Percentiles rank a stretch among this genome's conserved stretches.
phyloP scores from a whole-genome alignment of 2,113 vertebrate species.

The Dipodomys spectabilis region DNA sequence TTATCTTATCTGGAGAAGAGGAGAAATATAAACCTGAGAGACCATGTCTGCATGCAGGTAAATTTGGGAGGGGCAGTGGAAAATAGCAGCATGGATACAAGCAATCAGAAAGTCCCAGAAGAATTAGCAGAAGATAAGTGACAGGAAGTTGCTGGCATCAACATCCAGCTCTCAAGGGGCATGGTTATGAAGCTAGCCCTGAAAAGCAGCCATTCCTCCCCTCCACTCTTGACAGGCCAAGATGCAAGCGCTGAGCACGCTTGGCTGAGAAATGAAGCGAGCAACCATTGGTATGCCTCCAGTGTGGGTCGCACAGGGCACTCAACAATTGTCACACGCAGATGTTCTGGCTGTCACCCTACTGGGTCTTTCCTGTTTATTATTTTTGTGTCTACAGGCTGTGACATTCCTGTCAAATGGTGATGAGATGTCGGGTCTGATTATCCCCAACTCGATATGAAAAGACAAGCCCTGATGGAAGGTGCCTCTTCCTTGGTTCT shows the following conservation, averaged over 20 bases:
- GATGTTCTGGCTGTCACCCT: constrained; percentile 57
- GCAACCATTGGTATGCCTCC: rapidly evolving
- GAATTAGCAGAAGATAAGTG: not conserved
- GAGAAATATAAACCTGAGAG: not conserved
- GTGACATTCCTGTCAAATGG: constrained; percentile 45
- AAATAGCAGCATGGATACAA: not conserved
- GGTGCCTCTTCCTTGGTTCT: constrained; percentile 56
- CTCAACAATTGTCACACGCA: not conserved
- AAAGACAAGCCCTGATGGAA: constrained; percentile 76
- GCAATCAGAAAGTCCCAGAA: not conserved
- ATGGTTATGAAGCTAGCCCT: too few relatives aligned
- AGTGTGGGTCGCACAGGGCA: not conserved
- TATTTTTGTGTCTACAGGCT: constrained; percentile 69
- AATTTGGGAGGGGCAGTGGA: not conserved
- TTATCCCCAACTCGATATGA: constrained; percentile 74
- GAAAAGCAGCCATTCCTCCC: rapidly evolving
- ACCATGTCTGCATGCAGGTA: too few relatives aligned
- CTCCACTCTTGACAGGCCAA: rapidly evolving
- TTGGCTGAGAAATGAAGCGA: not conserved
- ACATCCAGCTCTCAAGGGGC: rapidly evolving
- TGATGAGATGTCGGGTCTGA: constrained; percentile 72
- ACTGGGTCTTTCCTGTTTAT: constrained; percentile 32
- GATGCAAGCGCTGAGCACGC: not conserved
- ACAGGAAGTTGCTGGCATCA: not conserved
- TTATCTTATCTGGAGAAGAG: not conserved